Evolutionary conservation across 37 sponge, comb jelly and placozoan species (phyloP).

Genomic region (Chondrilla cf. caribensis): DNA sequence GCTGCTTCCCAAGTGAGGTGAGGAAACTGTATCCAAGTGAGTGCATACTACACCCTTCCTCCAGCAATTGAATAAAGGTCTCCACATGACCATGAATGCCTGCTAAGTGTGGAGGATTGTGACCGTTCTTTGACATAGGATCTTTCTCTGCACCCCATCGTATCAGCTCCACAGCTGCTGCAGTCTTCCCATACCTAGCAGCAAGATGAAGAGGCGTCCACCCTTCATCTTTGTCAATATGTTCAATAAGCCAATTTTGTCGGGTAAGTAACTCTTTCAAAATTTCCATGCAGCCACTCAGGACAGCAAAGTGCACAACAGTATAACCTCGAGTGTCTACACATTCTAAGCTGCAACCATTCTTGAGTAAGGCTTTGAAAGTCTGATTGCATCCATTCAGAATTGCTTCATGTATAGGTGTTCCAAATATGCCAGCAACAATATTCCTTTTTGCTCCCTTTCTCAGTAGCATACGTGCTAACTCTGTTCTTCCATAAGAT

Average conservation of each 20-base stretch:
- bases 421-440: neutral
- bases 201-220: neutral
- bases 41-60: neutral
- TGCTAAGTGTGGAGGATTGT: neutral
- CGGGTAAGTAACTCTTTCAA: too few relatives aligned
- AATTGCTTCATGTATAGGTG: neutral
- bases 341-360: too few relatives aligned
- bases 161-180: neutral
- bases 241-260: too few relatives aligned
- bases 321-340: too few relatives aligned
- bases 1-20: too few relatives aligned
- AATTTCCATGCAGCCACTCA: too few relatives aligned
- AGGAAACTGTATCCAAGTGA: too few relatives aligned
- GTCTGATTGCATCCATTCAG: neutral
- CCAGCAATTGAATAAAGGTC: neutral
- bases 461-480: neutral
- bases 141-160: neutral
- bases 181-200: neutral
- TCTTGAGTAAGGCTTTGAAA: neutral
- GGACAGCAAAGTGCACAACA: neutral
- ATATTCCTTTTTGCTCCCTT: neutral
- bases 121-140: neutral
- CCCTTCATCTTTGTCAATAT: too few relatives aligned
- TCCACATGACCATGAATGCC: neutral
- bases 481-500: neutral